These are phyloP conservation scores for Lemur catta DNA, from an alignment of 2,797 vertebrate species.

Conservation along the genomic window DNA sequence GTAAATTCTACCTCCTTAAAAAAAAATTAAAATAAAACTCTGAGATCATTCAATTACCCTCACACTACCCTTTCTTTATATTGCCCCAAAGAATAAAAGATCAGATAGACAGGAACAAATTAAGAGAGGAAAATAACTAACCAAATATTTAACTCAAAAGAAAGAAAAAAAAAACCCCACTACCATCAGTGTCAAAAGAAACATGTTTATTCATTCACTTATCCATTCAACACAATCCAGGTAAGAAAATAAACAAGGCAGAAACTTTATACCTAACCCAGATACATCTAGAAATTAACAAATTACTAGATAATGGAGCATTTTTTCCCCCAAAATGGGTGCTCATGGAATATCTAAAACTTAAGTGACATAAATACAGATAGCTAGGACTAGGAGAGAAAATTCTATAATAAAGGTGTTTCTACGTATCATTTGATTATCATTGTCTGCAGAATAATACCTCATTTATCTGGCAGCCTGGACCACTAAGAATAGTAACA, in stretches of 20 bases:
- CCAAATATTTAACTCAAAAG: neutral
- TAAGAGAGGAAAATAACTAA: neutral
- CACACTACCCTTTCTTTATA: neutral
- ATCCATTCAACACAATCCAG: neutral
- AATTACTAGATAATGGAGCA: neutral
- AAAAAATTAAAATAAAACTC: neutral
- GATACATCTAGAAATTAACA: slow-evolving; percentile 7
- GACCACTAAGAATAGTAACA: neutral
- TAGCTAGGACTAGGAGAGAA: neutral
- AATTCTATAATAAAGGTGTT: neutral
- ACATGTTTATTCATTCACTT: neutral
- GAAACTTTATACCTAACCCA: neutral
- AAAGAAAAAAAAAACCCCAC: neutral
- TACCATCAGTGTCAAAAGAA: neutral
- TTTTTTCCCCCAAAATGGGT: neutral
- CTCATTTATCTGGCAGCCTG: neutral
- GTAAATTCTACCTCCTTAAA: neutral
- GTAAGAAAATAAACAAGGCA: neutral
- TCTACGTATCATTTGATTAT: neutral
- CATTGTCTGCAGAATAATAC: neutral
- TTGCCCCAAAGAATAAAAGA: neutral
- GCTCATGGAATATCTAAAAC: neutral
- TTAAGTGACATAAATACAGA: neutral
- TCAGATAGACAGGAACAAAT: neutral
- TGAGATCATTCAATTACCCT: neutral